These are phyloP conservation scores for Setipinna tenuifilis DNA, from an alignment of 2,797 vertebrate genomes.

Conservation along the genomic window DNA sequence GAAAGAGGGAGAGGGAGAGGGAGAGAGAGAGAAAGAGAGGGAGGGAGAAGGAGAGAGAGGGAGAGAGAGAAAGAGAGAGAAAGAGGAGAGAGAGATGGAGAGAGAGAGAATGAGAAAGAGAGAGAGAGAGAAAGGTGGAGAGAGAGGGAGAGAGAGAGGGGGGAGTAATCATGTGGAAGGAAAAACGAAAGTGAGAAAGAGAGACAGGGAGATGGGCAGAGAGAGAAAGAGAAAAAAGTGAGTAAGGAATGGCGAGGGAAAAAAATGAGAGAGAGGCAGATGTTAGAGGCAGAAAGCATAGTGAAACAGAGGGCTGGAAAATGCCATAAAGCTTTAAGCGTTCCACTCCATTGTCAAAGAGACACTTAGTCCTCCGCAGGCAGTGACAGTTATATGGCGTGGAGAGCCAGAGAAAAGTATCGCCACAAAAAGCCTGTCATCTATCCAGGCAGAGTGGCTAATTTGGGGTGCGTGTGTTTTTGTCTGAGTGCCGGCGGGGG, in stretches of 20 bases:
- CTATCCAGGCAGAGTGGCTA: not conserved
- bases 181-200: too few species aligned
- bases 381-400: not conserved
- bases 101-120: too few species aligned
- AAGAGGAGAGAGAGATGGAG: too few species aligned
- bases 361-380: conserved; percentile 4
- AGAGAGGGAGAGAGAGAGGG: too few species aligned
- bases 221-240: not conserved
- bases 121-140: too few species aligned
- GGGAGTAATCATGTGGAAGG: too few species aligned
- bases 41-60: not conserved
- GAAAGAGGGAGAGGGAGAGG: too few species aligned
- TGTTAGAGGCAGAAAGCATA: not conserved
- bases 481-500: not conserved
- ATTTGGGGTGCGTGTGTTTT: not conserved
- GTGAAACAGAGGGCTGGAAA: conserved; percentile 19
- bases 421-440: not conserved
- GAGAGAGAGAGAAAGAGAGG: too few species aligned
- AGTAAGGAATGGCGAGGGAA: not conserved
- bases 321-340: conserved; percentile 17
- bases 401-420: not conserved
- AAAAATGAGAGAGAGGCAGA: not conserved
- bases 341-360: not conserved
- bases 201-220: too few species aligned
- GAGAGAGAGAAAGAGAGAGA: not conserved